Evolutionary conservation across 2,888 invertebrate species (phyloP).

Genomic region (Amblyjoppa proteus): DNA sequence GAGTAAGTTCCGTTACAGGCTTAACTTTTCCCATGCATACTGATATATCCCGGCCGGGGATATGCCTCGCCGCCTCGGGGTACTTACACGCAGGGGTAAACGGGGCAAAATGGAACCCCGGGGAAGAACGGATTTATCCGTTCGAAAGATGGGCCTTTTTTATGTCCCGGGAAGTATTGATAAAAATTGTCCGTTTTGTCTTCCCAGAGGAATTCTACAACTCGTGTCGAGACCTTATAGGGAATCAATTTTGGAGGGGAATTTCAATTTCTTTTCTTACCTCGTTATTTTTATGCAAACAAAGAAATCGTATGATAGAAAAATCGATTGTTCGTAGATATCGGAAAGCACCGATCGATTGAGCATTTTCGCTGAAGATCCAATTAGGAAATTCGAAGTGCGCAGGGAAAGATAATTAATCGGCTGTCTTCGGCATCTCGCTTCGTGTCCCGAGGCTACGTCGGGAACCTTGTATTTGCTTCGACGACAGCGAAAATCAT

Average conservation of each 20-base stretch:
- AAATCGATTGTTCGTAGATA: not conserved
- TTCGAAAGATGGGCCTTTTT: too few relatives aligned
- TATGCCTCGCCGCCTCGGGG: not conserved
- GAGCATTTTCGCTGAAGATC: not conserved
- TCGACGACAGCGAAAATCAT: not conserved
- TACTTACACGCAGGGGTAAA: not conserved
- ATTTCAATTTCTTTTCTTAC: not conserved
- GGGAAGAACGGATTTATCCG: too few relatives aligned
- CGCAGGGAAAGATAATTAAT: not conserved
- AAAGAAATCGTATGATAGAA: too few relatives aligned
- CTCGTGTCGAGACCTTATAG: too few relatives aligned
- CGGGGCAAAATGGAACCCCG: too few relatives aligned
- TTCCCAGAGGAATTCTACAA: too few relatives aligned
- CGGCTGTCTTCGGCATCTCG: not conserved
- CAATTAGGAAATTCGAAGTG: constrained; percentile 16
- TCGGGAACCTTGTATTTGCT: not conserved
- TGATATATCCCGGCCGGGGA: constrained; percentile 66
- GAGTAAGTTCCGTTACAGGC: constrained; percentile 39
- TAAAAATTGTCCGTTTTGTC: too few relatives aligned
- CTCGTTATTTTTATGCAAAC: too few relatives aligned
- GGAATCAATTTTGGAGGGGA: not conserved
- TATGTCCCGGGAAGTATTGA: too few relatives aligned
- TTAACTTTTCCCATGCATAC: constrained; percentile 79
- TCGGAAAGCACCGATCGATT: not conserved
- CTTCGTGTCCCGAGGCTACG: constrained; percentile 3